These are phyloP conservation scores for Isurus oxyrinchus DNA, from an alignment of 2,113 vertebrate genomes.

Conservation along the genomic window DNA sequence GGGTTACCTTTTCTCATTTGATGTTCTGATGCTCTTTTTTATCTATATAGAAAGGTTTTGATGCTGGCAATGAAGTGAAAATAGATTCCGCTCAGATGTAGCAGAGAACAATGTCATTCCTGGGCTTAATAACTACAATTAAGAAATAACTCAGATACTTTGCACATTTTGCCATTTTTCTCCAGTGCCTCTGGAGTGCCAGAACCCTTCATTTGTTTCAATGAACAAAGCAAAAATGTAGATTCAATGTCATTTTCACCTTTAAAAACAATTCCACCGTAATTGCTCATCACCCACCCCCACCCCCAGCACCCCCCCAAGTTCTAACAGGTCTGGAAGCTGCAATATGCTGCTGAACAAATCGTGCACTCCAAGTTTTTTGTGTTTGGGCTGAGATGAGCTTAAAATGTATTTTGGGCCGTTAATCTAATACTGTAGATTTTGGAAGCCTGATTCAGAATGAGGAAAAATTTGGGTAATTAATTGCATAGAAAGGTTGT, in stretches of 20 bases:
- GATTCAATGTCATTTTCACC: neutral
- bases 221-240: neutral
- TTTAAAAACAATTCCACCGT: neutral
- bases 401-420: neutral
- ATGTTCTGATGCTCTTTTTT: neutral
- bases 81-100: neutral
- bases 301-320: neutral
- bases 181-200: neutral
- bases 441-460: neutral
- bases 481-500: neutral
- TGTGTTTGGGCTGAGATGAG: neutral
- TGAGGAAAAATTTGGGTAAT: neutral
- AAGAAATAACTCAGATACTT: neutral
- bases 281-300: neutral
- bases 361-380: neutral
- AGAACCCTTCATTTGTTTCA: slow-evolving; percentile 4
- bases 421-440: neutral
- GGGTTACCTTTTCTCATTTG: neutral
- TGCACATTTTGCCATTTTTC: neutral
- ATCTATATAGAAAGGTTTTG: neutral
- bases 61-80: slow-evolving; percentile 3
- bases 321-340: neutral
- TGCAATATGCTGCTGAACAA: neutral
- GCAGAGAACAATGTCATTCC: neutral
- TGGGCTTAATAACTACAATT: slow-evolving; percentile 18